phyloP scores from a whole-genome alignment of 2,797 vertebrate genomes.

The Ambastaia sidthimunki region DNA sequence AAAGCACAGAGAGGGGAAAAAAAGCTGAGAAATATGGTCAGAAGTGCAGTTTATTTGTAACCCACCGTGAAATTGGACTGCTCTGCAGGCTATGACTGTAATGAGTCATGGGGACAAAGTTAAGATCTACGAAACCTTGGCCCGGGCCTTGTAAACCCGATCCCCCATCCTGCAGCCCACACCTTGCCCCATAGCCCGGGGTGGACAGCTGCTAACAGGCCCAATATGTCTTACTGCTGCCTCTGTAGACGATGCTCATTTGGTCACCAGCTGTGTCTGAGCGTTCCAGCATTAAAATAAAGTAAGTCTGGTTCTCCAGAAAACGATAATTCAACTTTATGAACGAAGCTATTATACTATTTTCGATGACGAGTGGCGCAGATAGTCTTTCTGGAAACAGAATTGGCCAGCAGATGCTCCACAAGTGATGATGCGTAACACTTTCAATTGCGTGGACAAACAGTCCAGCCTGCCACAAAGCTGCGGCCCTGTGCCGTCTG shows the following conservation, averaged over 20 bases:
- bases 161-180: constrained; percentile 45
- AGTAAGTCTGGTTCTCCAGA: constrained; percentile 31
- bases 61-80: constrained; percentile 80
- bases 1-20: constrained; percentile 38
- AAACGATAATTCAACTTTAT: constrained; percentile 41
- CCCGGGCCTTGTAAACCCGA: constrained; percentile 35
- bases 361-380: not conserved
- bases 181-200: constrained; percentile 62
- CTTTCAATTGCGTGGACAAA: constrained; percentile 26
- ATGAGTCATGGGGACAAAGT: constrained; percentile 62
- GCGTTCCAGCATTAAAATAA: constrained; percentile 50
- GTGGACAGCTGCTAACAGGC: constrained; percentile 50
- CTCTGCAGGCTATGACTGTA: constrained; percentile 71
- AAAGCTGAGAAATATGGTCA: constrained; percentile 56
- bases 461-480: constrained; percentile 16
- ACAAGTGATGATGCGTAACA: not conserved
- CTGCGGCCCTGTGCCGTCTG: constrained; percentile 11
- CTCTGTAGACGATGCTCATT: constrained; percentile 54
- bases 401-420: not conserved
- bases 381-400: constrained; percentile 18
- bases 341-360: constrained; percentile 1
- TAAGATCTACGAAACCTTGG: constrained; percentile 53
- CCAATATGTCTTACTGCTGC: constrained; percentile 40
- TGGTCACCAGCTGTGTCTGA: constrained; percentile 69
- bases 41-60: constrained; percentile 75